Evolutionary conservation across 2,113 vertebrate genomes (phyloP).

Genomic region (Taxidea taxus): DNA sequence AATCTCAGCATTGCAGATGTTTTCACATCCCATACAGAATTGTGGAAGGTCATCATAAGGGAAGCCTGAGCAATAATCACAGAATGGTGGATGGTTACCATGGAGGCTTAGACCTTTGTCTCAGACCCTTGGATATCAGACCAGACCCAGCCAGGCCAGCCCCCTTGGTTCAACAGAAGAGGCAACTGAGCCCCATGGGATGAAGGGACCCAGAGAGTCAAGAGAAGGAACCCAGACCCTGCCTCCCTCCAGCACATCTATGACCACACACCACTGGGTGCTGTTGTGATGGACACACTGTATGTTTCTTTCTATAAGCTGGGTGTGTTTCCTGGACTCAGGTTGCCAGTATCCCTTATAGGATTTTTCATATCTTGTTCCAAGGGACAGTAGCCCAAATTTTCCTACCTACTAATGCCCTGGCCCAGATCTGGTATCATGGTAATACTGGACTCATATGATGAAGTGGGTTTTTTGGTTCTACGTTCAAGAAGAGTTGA

Average conservation of each 20-base stretch:
- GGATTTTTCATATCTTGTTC: neutral
- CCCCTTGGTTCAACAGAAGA: neutral
- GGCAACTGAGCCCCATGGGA: neutral
- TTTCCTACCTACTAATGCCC: neutral
- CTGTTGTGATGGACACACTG: too few relatives aligned
- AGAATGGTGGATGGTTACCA: neutral
- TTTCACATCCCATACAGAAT: neutral
- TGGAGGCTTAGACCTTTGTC: neutral
- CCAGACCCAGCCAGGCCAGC: neutral
- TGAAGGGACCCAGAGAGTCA: neutral
- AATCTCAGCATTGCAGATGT: too few relatives aligned
- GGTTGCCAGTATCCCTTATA: neutral
- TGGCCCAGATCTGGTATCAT: neutral
- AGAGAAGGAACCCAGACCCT: neutral
- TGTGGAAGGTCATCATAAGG: fast-evolving
- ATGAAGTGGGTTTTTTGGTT: neutral
- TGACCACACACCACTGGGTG: fast-evolving
- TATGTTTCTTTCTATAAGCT: neutral
- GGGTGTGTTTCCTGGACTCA: neutral
- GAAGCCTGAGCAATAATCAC: neutral
- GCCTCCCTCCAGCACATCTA: neutral
- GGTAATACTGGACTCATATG: neutral
- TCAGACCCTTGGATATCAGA: fast-evolving
- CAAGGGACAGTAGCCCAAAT: too few relatives aligned
- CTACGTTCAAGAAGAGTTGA: neutral